Conservation (phyloP, 2,113 vertebrate genomes). For the Bubo blakistoni region DNA sequence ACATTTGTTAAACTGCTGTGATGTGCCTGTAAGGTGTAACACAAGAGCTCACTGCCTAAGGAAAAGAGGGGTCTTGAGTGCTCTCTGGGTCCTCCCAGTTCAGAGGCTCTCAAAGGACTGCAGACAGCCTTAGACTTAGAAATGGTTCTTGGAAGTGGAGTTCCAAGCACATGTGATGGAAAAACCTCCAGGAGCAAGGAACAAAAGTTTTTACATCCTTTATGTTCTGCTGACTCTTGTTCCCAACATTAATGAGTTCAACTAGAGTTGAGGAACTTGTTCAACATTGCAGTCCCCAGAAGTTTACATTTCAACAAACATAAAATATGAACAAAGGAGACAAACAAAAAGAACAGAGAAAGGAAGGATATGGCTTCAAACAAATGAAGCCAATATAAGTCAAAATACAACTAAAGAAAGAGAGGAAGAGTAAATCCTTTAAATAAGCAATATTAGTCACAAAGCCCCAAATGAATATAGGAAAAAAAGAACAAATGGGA, state of each 20-base stretch:
- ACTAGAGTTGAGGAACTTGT: constrained; percentile 39
- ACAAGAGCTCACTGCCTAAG: background rate
- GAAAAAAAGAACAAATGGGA: background rate
- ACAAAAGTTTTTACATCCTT: background rate
- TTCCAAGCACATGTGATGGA: background rate
- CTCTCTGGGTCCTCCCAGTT: background rate
- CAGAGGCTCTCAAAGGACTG: background rate
- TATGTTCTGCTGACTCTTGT: background rate
- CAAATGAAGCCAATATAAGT: constrained; percentile 40
- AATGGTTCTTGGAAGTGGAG: background rate
- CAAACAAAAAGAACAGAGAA: constrained; percentile 53
- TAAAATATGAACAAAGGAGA: constrained; percentile 51
- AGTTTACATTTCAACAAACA: constrained; percentile 63
- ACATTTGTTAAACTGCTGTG: background rate
- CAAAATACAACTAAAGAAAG: constrained; percentile 51
- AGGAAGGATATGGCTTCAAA: constrained; percentile 61
- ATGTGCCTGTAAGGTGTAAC: background rate
- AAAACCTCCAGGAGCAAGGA: background rate
- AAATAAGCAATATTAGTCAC: constrained; percentile 19
- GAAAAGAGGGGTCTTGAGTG: background rate
- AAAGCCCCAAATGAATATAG: background rate
- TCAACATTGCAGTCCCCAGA: constrained; percentile 15
- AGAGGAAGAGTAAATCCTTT: constrained; percentile 58
- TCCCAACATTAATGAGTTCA: constrained; percentile 49
- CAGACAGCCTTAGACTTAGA: background rate